Evolutionary conservation across 2,113 vertebrate genomes (phyloP).

Genomic region (Sialia sialis): DNA sequence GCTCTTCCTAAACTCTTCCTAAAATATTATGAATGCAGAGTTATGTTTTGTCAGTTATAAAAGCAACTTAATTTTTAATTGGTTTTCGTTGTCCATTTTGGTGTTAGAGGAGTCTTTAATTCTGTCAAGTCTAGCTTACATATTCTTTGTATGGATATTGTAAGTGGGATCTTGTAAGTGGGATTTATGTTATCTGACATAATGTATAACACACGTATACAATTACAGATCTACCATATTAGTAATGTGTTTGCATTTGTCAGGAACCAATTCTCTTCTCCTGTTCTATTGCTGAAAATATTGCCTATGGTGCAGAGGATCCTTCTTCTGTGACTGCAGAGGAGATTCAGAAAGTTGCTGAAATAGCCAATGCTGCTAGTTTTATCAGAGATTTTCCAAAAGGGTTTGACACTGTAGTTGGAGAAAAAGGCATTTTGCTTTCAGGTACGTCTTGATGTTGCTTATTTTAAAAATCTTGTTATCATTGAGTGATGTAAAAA

Average conservation of each 20-base stretch:
- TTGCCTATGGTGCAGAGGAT: constrained; percentile 87
- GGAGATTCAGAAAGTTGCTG: constrained; percentile 84
- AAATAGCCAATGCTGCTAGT: constrained; percentile 84
- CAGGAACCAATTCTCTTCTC: constrained; percentile 96
- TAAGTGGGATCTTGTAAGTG: background rate
- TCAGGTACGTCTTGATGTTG: constrained; percentile 79
- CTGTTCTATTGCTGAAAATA: constrained; percentile 95
- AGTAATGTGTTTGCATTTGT: background rate
- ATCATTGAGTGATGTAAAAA: background rate
- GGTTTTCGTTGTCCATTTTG: background rate
- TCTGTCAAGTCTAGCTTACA: background rate
- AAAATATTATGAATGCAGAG: background rate
- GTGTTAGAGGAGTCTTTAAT: background rate
- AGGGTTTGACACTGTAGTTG: constrained; percentile 90
- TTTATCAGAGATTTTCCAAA: constrained; percentile 89
- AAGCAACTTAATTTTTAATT: background rate
- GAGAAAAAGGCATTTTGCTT: constrained; percentile 93
- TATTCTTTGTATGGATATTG: background rate
- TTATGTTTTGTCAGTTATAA: background rate
- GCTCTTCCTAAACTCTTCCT: background rate
- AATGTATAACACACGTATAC: background rate
- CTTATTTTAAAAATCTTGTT: background rate
- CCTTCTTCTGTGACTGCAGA: constrained; percentile 77
- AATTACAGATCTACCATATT: background rate
- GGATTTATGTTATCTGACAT: background rate